Evolutionary conservation across 2,113 vertebrate genomes (phyloP), one percentile per base, ranked within the genome.

Genomic region (Dipodomys ordii): DNA sequence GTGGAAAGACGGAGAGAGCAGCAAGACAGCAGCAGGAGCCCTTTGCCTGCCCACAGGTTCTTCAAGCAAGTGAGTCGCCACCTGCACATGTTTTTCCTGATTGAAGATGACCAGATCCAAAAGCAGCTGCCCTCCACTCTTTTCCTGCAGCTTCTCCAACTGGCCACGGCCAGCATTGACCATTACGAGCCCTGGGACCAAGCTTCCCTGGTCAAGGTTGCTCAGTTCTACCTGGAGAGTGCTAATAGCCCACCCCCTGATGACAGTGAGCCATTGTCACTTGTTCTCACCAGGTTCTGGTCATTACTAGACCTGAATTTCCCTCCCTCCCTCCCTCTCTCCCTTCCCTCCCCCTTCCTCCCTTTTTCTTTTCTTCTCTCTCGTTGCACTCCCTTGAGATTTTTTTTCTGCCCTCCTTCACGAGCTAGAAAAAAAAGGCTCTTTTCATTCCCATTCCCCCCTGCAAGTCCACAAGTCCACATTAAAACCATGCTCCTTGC

Each of bases 41-140:
- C 23, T 6, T 87, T 57, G 53, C 88, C 60, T 64, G 62, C 71
- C 68, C 46, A 27, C 87, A 98, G 98, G 95, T 98, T 97, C 94
- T 96, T 93, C 71, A 96, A 95, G 27, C 97, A 97, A 73, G 97
- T 98, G 9, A 97, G 98, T 79, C 98, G 74, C 94, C 98, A 98
- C 77, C 76, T 99, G 60, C 99, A 99, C 11, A 97, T 99, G 68
- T 98, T 99, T 92, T 93, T 99, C 93, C 93, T 99, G 94, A 92
- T 99, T 68, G 96, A 92, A 91, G 95, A 96, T 49, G 77, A 88
- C n/a, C 80, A 62, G 84, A 44, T 44, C 49, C 82, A 85, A 82
- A 67, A 87, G 16, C 90, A 95, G 7, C 90, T 96, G 8, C 92
- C 96, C 19, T 32, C 94, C 3, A 81, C 87, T n/a, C 83, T 96